Conservation (phyloP, 2,797 vertebrate species). For the Hemitrygon akajei region DNA sequence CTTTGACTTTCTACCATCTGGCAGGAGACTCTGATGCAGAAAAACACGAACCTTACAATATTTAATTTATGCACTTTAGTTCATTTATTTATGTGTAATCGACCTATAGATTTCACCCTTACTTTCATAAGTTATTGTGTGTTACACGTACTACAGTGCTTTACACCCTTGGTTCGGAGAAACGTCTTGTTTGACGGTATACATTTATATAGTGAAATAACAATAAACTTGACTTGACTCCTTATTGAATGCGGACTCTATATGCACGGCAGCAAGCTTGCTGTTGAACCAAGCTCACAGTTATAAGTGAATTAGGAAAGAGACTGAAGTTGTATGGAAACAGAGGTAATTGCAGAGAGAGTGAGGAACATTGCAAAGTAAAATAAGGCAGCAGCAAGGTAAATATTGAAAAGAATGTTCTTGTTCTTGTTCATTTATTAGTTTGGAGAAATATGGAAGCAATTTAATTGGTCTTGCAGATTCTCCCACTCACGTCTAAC, state of each 20-base stretch:
- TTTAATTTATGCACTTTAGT: too few relatives aligned
- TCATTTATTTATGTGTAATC: too few relatives aligned
- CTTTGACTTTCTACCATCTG: too few relatives aligned
- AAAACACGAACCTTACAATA: too few relatives aligned
- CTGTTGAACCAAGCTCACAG: not conserved
- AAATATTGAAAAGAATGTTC: not conserved
- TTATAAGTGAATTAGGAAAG: not conserved
- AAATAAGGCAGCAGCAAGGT: not conserved
- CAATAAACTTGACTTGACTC: too few relatives aligned
- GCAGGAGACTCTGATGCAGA: too few relatives aligned
- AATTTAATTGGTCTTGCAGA: constrained; percentile 1
- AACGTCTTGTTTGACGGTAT: too few relatives aligned
- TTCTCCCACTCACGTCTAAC: not conserved
- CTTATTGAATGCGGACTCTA: not conserved
- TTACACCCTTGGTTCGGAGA: too few relatives aligned
- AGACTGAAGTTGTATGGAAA: not conserved
- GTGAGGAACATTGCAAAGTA: not conserved
- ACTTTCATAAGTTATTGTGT: too few relatives aligned
- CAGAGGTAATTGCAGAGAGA: not conserved
- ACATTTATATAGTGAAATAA: too few relatives aligned
- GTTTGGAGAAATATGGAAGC: constrained; percentile 15
- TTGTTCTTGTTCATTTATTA: not conserved
- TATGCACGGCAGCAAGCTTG: not conserved
- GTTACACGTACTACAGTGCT: too few relatives aligned
- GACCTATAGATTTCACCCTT: too few relatives aligned